phyloP scores from a whole-genome alignment of 1,140 invertebrate genomes.

The Hermatobates lingyangjiaoensis region DNA sequence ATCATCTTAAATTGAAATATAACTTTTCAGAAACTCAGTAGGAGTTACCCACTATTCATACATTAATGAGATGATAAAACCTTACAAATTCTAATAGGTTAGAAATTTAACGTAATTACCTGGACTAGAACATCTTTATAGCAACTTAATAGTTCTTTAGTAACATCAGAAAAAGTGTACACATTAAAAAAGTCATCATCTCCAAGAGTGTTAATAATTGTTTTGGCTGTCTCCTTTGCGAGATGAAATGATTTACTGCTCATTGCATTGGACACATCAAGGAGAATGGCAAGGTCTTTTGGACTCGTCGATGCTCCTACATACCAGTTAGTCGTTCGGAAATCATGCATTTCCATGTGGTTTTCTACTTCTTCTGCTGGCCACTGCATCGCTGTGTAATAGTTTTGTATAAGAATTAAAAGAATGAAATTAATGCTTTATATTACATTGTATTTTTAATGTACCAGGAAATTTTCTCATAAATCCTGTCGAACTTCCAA shows the following conservation, averaged over 20 bases:
- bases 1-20: background rate
- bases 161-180: constrained; percentile 57
- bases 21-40: background rate
- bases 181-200: constrained; percentile 95
- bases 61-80: too few relatives aligned
- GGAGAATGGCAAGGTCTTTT: constrained; percentile 81
- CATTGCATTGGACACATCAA: constrained; percentile 80
- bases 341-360: constrained; percentile 62
- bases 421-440: too few relatives aligned
- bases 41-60: too few relatives aligned
- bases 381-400: constrained; percentile 43
- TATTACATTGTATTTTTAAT: too few relatives aligned
- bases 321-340: constrained; percentile 77
- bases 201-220: constrained; percentile 83
- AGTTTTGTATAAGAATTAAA: too few relatives aligned
- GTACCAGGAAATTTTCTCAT: constrained; percentile 81
- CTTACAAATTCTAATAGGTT: too few relatives aligned
- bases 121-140: constrained; percentile 73
- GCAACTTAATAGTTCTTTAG: constrained; percentile 59
- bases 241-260: constrained; percentile 66
- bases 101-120: constrained; percentile 29
- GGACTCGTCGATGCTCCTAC: constrained; percentile 88
- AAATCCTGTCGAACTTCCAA: constrained; percentile 80
- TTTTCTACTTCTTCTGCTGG: constrained; percentile 39
- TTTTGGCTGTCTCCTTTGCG: constrained; percentile 62